Evolutionary conservation across 2,113 vertebrate genomes (phyloP).

Genomic region (Agapornis roseicollis): DNA sequence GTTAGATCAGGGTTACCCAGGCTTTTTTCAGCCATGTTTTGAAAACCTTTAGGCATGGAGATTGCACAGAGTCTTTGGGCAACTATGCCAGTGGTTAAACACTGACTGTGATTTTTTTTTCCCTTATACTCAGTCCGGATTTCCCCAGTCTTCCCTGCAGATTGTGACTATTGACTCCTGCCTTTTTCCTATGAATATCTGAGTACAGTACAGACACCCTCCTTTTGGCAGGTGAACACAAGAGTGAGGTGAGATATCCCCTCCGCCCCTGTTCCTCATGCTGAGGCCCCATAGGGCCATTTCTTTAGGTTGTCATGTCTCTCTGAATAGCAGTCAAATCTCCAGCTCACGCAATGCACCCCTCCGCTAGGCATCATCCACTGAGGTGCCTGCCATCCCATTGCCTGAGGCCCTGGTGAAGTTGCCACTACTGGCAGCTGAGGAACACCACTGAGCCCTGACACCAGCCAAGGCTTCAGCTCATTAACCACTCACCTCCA

Average conservation of each 20-base stretch:
- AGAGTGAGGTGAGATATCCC: not conserved
- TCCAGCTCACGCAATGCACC: not conserved
- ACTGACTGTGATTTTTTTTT: not conserved
- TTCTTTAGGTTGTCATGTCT: not conserved
- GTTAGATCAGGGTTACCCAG: not conserved
- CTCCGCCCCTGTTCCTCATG: not conserved
- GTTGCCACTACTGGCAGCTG: not conserved
- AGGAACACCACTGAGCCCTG: not conserved
- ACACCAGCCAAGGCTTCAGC: not conserved
- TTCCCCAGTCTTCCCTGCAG: not conserved
- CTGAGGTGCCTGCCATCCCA: not conserved
- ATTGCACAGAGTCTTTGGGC: not conserved
- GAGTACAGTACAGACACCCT: not conserved
- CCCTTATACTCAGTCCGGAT: not conserved
- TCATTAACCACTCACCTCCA: not conserved
- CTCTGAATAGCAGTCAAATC: not conserved
- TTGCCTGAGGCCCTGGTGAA: not conserved
- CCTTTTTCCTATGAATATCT: not conserved
- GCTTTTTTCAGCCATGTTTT: slow-evolving; percentile 6
- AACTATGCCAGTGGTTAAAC: not conserved
- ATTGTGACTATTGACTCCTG: not conserved
- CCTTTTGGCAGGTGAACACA: not conserved
- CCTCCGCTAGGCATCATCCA: not conserved
- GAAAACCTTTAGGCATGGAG: not conserved
- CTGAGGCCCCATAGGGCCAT: not conserved